Evolutionary conservation across 23 tunicate genomes (phyloP).

Genomic region (Styela plicata): DNA sequence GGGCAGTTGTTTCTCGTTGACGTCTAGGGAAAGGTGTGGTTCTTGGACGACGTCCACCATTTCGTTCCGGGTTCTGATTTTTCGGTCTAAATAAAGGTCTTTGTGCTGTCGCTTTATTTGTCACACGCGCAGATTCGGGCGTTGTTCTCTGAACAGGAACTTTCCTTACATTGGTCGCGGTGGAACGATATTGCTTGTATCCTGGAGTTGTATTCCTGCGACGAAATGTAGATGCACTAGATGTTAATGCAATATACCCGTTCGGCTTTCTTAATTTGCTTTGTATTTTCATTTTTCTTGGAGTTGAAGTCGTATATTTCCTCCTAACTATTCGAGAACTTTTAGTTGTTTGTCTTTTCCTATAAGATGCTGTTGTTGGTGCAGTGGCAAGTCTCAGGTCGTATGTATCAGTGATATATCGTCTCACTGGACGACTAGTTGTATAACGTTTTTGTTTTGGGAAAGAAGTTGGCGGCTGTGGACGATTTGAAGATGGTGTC

Average conservation of each 20-base stretch:
- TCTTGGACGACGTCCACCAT: not conserved
- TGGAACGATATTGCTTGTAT: no score
- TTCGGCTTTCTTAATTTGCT: no score
- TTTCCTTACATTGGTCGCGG: no score
- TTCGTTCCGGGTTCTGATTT: no score
- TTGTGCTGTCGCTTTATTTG: not conserved
- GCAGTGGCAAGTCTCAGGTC: not conserved
- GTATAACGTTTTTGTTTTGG: not conserved
- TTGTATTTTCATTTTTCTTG: no score
- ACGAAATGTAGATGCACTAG: no score
- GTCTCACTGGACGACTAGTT: not conserved
- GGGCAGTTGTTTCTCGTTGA: not conserved
- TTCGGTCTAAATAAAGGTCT: not conserved
- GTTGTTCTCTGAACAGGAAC: not conserved
- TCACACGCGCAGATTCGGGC: not conserved
- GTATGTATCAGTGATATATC: not conserved
- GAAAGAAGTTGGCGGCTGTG: not conserved
- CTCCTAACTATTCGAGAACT: not conserved
- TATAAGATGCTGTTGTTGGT: not conserved
- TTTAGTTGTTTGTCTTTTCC: not conserved
- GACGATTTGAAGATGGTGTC: not conserved
- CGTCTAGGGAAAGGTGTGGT: not conserved
- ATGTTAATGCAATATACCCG: no score
- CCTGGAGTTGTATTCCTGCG: no score
- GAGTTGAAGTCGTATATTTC: no score